These are phyloP conservation scores for Apotomis capreana DNA, from an alignment of 2,888 invertebrate genomes.

Conservation along the genomic window DNA sequence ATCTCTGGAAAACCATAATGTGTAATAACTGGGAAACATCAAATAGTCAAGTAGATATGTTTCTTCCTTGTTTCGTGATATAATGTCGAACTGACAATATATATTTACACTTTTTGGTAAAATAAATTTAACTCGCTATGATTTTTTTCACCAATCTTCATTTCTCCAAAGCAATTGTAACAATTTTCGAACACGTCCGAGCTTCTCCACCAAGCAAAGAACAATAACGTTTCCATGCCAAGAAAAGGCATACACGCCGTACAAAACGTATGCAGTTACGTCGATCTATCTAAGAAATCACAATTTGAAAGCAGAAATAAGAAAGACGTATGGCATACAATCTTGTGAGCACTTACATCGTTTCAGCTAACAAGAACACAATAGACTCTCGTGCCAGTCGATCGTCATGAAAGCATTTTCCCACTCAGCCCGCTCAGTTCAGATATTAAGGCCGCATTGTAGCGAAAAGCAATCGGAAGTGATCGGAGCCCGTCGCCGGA, in stretches of 20 bases:
- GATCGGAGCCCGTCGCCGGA: constrained; percentile 60
- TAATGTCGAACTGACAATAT: too few relatives aligned
- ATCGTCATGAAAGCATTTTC: constrained; percentile 5
- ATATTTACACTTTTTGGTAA: too few relatives aligned
- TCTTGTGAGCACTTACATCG: neutral
- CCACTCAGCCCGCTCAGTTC: constrained; percentile 44
- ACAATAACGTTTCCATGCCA: neutral
- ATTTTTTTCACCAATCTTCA: neutral
- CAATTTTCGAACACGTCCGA: constrained; percentile 7
- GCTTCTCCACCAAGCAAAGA: constrained; percentile 13
- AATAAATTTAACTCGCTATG: too few relatives aligned
- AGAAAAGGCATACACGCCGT: constrained; percentile 4
- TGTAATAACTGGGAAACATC: too few relatives aligned
- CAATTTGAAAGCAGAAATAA: too few relatives aligned
- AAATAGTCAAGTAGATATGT: too few relatives aligned
- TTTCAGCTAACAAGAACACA: constrained; percentile 12
- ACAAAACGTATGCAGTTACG: neutral
- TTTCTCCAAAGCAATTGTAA: neutral
- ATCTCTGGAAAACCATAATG: too few relatives aligned
- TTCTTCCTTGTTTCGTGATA: too few relatives aligned
- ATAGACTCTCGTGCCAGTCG: constrained; percentile 27
- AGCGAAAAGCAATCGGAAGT: constrained; percentile 69
- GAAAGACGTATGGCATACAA: neutral
- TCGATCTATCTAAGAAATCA: too few relatives aligned
- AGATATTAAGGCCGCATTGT: constrained; percentile 61